Conservation (phyloP, 1,140 invertebrate species). For the Heliothis virescens region DNA sequence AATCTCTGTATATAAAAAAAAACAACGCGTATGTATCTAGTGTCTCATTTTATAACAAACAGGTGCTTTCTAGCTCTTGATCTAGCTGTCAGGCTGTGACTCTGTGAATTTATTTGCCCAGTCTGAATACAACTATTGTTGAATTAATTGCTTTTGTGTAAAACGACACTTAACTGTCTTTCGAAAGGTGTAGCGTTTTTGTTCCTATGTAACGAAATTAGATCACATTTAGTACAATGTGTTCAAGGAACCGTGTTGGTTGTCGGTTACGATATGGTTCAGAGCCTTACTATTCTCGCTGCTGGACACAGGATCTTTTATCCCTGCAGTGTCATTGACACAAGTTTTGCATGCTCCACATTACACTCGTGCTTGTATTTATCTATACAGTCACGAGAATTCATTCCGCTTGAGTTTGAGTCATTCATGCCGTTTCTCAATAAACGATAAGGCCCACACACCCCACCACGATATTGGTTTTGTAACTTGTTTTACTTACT, state of each 20-base stretch:
- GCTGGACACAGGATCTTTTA: conserved; percentile 46
- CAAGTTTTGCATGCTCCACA: neutral
- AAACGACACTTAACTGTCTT: neutral
- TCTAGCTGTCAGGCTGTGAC: neutral
- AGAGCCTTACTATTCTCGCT: conserved; percentile 33
- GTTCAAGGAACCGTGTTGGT: conserved; percentile 56
- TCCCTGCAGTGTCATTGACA: conserved; percentile 51
- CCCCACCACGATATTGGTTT: neutral
- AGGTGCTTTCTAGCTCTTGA: no score
- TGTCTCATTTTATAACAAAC: no score
- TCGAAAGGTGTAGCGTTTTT: conserved; percentile 12
- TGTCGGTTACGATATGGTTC: conserved; percentile 51
- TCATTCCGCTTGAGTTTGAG: neutral
- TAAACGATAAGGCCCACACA: neutral
- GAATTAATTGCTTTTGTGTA: conserved; percentile 16
- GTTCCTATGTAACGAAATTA: conserved; percentile 19
- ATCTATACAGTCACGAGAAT: neutral
- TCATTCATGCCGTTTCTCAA: neutral
- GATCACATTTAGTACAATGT: conserved; percentile 57
- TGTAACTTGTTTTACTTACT: neutral
- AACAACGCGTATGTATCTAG: no score
- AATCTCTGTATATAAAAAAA: no score
- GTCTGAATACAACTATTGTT: neutral
- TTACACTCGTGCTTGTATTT: neutral
- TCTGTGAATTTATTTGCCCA: neutral